Evolutionary conservation across 2,888 invertebrate genomes (phyloP), one percentile per base, ranked within the genome.

Genomic region (Aplocera efformata): DNA sequence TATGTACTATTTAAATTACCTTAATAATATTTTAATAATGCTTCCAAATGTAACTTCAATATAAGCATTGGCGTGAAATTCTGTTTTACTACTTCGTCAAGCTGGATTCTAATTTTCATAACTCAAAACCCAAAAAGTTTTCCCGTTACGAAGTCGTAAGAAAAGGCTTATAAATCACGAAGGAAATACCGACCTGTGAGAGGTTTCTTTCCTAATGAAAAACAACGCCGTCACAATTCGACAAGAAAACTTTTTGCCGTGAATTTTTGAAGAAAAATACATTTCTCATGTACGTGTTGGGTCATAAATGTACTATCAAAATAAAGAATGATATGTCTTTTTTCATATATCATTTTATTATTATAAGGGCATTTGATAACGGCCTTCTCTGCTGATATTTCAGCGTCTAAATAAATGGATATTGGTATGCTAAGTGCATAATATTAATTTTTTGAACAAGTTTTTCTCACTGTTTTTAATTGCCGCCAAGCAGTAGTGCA

Each of bases 91-190:
- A 53, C 47, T 48, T 38, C 48, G 49, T 37, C 49, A 42, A 53
- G 50, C 55, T 43, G 56, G 61, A 60, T 64, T 64, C 58, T 64
- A 64, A 67, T 58, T 61, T 61, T 58, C 58, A 67, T 64, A 67
- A 69, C 63, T 66, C 60, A 64, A 67, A 65, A 55, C 57, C 55
- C 50, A 56, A 58, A 67, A 73, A 71, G 58, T 67, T 70, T 66
- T 55, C 53, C 60, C 59, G 54, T 66, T 57, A 48, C 53, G 39
- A 61, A 66, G 55, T 69, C 53, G 50, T 57, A 60, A 58, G 62
- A 63, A 67, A 69, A 62, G 58, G 63, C 62, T 67, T 68, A 71
- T 76, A 75, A 78, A 75, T 74, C 72, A 73, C 59, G 46, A 39
- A 41, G 48, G 48, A 65, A 68, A 65, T 63, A 61, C 58, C 56